Evolutionary conservation across 2,888 invertebrate species (phyloP), one percentile per base, ranked within the genome.

Genomic region (Drosophila austrosaltans): DNA sequence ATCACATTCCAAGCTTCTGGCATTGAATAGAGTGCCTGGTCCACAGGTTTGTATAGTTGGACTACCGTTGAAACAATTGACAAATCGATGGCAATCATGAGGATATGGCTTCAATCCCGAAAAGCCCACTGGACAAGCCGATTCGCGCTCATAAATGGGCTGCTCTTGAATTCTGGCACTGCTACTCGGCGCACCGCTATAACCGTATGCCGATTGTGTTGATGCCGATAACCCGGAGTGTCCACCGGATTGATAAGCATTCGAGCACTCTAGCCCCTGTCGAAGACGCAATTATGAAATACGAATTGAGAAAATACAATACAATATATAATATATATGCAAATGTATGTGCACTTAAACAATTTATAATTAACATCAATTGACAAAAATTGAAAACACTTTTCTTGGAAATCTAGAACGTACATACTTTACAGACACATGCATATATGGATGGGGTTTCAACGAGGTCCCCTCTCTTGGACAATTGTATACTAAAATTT

Each of bases 21-120:
- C 94, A 91, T 94, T 95, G 83, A 95, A 95, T 1, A 94, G 92
- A 0, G 95, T 95, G 10, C 95, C 95, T 0, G 95, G 94, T 0
- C 94, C 93, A 87, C 95, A 95, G 10, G 93, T 94, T 78, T 95
- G 94, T 4, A 95, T 93, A 57, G 92, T 92, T 0, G 95, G 94
- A 53, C 94, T 92, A 0, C 95, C 95, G 71, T 94, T 94, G 93
- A 94, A 94, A 80, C 95, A 95, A 85, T 94, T 95, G n/a, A 95
- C 92, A 87, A 94, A 95, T 73, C 94, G 94, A 73, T 94, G 93
- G 76, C 95, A 95, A 65, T 95, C 94, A 1, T 93, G 92, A 4
- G 93, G 93, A 84, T 95, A 95, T 0, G 94, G 93, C 76, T 94
- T 94, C 69, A 93, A 93, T 0, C 95, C 95, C 0, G 94, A 93